Conservation (phyloP, 2,113 vertebrate species). For the Sapayoa aenigma region DNA sequence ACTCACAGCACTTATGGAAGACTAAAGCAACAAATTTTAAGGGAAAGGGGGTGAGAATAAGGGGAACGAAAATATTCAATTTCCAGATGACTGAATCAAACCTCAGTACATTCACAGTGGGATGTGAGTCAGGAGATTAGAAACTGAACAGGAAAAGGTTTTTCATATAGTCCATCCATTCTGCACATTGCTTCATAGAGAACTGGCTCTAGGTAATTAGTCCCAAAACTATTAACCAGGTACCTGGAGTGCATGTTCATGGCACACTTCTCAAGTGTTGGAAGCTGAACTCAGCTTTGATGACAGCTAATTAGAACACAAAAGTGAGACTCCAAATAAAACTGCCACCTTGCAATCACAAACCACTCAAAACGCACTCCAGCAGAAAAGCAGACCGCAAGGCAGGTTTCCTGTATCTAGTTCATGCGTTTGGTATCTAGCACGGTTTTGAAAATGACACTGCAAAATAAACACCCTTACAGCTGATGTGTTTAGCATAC, state of each 20-base stretch:
- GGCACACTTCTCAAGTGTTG: background rate
- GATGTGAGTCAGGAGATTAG: background rate
- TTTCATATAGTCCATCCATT: background rate
- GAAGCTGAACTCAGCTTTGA: background rate
- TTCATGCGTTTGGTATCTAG: background rate
- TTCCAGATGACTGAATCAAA: background rate
- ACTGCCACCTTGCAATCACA: background rate
- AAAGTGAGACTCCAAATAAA: background rate
- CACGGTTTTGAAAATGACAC: background rate
- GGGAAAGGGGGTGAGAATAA: background rate
- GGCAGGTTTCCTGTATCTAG: background rate
- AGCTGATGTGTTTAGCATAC: background rate
- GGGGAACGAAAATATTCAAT: background rate
- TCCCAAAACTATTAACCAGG: background rate
- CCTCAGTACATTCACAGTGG: background rate
- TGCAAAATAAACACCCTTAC: background rate
- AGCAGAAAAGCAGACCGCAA: background rate
- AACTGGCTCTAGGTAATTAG: background rate
- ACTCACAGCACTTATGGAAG: background rate
- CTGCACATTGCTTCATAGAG: background rate
- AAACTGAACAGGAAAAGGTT: background rate
- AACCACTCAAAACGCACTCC: background rate
- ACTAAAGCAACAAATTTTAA: background rate
- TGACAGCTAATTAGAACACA: constrained; percentile 15
- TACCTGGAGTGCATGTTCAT: background rate